Evolutionary conservation across 2,113 vertebrate species (phyloP).

Genomic region (Melanostigma gelatinosum): DNA sequence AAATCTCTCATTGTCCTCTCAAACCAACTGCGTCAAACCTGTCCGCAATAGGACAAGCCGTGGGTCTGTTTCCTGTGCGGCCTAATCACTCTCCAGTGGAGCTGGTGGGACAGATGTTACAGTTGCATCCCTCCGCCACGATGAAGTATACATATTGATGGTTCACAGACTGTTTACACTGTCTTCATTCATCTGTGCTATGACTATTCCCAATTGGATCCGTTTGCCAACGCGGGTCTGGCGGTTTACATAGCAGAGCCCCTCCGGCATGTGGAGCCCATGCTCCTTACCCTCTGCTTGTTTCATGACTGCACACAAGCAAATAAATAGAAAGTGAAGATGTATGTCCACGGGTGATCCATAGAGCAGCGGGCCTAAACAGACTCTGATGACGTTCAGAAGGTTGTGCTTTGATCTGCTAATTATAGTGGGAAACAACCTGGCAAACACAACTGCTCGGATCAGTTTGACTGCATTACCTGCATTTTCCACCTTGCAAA

Average conservation of each 20-base stretch:
- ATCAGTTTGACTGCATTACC: conserved; percentile 60
- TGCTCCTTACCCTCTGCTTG: conserved; percentile 66
- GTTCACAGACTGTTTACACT: conserved; percentile 75
- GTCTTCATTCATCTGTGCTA: conserved; percentile 78
- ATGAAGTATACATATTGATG: conserved; percentile 60
- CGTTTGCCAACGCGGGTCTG: conserved; percentile 50
- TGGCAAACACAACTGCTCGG: conserved; percentile 44
- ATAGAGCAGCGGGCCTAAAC: conserved; percentile 65
- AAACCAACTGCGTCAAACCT: conserved; percentile 62
- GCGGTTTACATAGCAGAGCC: conserved; percentile 61
- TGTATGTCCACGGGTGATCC: conserved; percentile 67
- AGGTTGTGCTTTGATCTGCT: conserved; percentile 76
- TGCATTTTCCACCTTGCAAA: conserved; percentile 70
- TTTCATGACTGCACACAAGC: conserved; percentile 68
- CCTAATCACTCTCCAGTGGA: conserved; percentile 55
- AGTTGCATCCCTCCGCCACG: conserved; percentile 59
- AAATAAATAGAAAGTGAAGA: conserved; percentile 77
- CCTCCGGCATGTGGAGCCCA: conserved; percentile 75
- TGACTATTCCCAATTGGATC: conserved; percentile 67
- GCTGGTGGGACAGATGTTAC: conserved; percentile 66
- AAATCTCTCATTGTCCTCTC: conserved; percentile 58
- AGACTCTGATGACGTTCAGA: conserved; percentile 68
- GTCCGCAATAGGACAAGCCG: conserved; percentile 56
- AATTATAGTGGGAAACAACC: conserved; percentile 74
- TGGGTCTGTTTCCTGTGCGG: conserved; percentile 58